These are phyloP conservation scores for Zelostemma sp. DNA, from an alignment of 1,140 invertebrate species.

Conservation along the genomic window DNA sequence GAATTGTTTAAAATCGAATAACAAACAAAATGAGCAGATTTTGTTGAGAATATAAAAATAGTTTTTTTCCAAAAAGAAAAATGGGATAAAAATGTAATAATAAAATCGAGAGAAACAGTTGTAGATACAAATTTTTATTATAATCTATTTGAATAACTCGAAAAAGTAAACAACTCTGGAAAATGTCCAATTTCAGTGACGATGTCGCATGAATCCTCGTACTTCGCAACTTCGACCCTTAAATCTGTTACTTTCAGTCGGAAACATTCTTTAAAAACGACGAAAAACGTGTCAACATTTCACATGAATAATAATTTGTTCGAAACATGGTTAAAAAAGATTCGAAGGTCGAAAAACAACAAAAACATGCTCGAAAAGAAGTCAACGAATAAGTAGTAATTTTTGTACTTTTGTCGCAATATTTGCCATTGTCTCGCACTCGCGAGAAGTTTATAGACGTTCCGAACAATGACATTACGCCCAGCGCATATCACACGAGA, in stretches of 20 bases:
- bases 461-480: conserved; percentile 16
- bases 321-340: no score
- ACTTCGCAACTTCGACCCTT: conserved; percentile 2
- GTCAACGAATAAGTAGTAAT: conserved; percentile 12
- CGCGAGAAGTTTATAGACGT: conserved; percentile 7
- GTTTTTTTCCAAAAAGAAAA: no score
- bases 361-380: neutral
- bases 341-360: neutral
- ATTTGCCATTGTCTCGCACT: conserved; percentile 14
- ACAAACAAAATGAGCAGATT: no score
- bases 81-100: neutral
- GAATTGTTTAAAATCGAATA: no score
- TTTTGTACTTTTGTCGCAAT: conserved; percentile 30
- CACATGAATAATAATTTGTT: no score
- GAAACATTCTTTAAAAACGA: no score
- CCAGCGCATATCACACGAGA: conserved; percentile 17
- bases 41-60: no score
- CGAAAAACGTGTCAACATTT: no score
- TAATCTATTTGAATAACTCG: conserved; percentile 22
- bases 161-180: conserved; percentile 21
- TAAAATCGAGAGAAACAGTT: conserved; percentile 10
- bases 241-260: no score
- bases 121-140: conserved; percentile 27
- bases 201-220: neutral
- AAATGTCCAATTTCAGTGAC: conserved; percentile 7